A percentile compares a stretch with the other conserved stretches of the same genome.
phyloP scores from a whole-genome alignment of 2,113 vertebrate species.

The Orcinus orca region DNA sequence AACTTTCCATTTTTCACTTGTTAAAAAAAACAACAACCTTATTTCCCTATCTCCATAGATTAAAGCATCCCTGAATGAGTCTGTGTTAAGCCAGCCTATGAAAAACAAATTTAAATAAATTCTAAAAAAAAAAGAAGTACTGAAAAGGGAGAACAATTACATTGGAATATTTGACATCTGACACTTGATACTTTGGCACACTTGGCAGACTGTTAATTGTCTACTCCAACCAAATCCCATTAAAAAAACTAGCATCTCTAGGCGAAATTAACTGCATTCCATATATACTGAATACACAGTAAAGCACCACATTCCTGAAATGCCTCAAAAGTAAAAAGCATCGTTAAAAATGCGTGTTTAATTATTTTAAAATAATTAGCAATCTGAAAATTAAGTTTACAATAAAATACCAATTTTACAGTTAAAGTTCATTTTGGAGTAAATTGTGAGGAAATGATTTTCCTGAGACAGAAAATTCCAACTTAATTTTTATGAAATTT shows the following conservation, averaged over 20 bases:
- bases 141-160: not conserved
- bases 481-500: not conserved
- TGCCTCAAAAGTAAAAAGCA: not conserved
- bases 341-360: not conserved
- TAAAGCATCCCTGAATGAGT: not conserved
- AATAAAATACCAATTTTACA: not conserved
- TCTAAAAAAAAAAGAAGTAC: not conserved
- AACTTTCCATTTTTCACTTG: slow-evolving; percentile 8
- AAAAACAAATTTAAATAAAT: slow-evolving; percentile 13
- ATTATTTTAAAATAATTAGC: slow-evolving; percentile 17
- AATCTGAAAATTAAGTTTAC: slow-evolving; percentile 6
- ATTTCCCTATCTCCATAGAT: not conserved
- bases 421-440: not conserved
- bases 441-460: not conserved
- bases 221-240: slow-evolving; percentile 3
- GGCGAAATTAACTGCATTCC: slow-evolving; percentile 6
- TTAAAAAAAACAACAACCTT: not conserved
- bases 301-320: not conserved
- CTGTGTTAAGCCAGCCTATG: not conserved
- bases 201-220: not conserved
- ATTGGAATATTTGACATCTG: not conserved
- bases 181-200: not conserved
- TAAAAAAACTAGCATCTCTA: not conserved
- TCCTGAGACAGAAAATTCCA: not conserved
- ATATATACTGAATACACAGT: not conserved